Evolutionary conservation across 2,797 vertebrate genomes (phyloP).

Genomic region (Diplodus puntazzo): DNA sequence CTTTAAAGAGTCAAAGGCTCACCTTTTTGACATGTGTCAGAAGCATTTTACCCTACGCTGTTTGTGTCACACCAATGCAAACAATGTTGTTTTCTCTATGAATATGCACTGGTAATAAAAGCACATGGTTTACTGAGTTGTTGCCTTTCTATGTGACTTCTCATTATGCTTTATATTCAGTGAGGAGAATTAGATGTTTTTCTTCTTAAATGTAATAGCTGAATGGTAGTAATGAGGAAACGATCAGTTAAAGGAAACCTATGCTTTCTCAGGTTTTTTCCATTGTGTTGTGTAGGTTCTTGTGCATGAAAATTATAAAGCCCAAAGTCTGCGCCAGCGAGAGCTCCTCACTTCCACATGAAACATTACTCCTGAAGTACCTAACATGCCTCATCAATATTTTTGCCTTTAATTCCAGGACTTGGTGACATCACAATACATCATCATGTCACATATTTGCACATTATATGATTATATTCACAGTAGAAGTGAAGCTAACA

Average conservation of each 20-base stretch:
- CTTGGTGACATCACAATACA: too few relatives aligned
- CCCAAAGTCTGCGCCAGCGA: too few relatives aligned
- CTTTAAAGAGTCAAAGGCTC: slow-evolving; percentile 47
- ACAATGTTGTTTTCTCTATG: slow-evolving; percentile 75
- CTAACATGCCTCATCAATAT: too few relatives aligned
- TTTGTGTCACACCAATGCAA: slow-evolving; percentile 61
- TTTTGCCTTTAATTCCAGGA: too few relatives aligned
- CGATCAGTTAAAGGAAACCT: not conserved
- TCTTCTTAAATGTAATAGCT: not conserved
- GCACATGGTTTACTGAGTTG: slow-evolving; percentile 84
- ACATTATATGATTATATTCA: too few relatives aligned
- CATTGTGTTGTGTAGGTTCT: too few relatives aligned
- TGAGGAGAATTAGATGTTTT: not conserved
- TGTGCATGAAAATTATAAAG: too few relatives aligned
- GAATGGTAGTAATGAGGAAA: not conserved
- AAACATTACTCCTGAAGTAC: too few relatives aligned
- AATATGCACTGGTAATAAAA: slow-evolving; percentile 90
- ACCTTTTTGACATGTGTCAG: slow-evolving; percentile 55
- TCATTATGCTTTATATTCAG: slow-evolving; percentile 3
- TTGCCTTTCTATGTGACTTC: slow-evolving; percentile 2
- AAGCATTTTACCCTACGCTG: slow-evolving; percentile 57
- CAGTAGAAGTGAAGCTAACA: too few relatives aligned
- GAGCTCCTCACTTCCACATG: too few relatives aligned
- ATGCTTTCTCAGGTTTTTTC: too few relatives aligned
- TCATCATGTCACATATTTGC: too few relatives aligned